These are phyloP conservation scores for Lithophane ornitopus DNA, from an alignment of 2,888 invertebrate genomes.

Conservation along the genomic window DNA sequence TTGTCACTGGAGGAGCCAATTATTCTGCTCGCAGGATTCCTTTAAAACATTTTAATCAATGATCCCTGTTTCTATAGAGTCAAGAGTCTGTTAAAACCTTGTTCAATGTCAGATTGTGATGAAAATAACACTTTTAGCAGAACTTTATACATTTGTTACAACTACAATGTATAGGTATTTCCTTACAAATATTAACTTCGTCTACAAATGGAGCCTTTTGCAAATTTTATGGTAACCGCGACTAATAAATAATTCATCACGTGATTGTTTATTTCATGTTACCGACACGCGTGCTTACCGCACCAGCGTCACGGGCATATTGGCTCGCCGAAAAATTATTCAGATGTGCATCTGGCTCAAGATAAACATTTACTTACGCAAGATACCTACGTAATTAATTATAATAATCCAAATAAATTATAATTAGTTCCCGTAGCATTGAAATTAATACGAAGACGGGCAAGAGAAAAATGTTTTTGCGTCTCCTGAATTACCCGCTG, in stretches of 20 bases:
- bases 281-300: conserved; percentile 50
- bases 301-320: conserved; percentile 56
- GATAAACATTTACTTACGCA: conserved; percentile 61
- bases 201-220: conserved; percentile 36
- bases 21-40: conserved; percentile 10
- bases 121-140: neutral
- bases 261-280: conserved; percentile 63
- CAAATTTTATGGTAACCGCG: conserved; percentile 49
- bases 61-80: neutral
- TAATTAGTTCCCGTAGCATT: conserved; percentile 40
- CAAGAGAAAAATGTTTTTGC: conserved; percentile 17
- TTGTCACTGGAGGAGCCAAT: conserved; percentile 22
- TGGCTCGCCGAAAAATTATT: conserved; percentile 54
- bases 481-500: conserved; percentile 28
- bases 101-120: neutral
- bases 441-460: conserved; percentile 29
- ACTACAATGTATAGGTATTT: conserved; percentile 16
- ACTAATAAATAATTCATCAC: conserved; percentile 64
- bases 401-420: conserved; percentile 57
- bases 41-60: conserved; percentile 28
- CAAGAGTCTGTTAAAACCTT: neutral
- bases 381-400: conserved; percentile 53
- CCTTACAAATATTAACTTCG: conserved; percentile 32
- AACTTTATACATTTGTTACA: conserved; percentile 23
- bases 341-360: conserved; percentile 60